These are phyloP conservation scores for Brachionus manjavacas DNA, from an alignment of 1,140 invertebrate species.

Conservation along the genomic window DNA sequence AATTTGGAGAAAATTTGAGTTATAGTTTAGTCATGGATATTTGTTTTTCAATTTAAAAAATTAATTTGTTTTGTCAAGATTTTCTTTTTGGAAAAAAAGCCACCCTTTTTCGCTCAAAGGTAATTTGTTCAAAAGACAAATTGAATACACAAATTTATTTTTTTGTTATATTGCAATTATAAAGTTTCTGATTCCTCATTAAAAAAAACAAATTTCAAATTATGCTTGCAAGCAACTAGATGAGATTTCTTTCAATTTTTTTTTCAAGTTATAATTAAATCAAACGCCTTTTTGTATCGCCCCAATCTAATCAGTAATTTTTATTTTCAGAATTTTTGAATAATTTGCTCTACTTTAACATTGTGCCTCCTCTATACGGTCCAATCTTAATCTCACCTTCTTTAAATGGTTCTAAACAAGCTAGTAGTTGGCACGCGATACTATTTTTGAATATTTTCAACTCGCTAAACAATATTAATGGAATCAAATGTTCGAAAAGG, in stretches of 20 bases:
- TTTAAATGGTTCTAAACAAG: not conserved
- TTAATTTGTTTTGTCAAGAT: not conserved
- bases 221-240: not conserved
- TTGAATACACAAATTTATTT: slow-evolving; percentile 2
- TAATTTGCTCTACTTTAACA: not conserved
- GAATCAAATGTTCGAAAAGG: not conserved
- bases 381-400: not conserved
- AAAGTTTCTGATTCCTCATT: not conserved
- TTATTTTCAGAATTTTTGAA: not conserved
- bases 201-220: slow-evolving; percentile 12
- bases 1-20: not conserved
- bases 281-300: not conserved
- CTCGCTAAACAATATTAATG: not conserved
- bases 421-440: not conserved
- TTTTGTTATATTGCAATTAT: slow-evolving; percentile 24
- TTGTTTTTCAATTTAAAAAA: not conserved
- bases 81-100: not conserved
- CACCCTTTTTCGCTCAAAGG: not conserved
- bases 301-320: not conserved
- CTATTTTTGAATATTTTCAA: not conserved
- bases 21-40: not conserved
- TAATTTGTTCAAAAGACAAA: slow-evolving; percentile 17
- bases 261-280: not conserved
- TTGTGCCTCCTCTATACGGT: not conserved
- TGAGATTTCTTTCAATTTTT: not conserved